Conservation (phyloP, 2,797 vertebrate species). For the Toxotes lorentzi region DNA sequence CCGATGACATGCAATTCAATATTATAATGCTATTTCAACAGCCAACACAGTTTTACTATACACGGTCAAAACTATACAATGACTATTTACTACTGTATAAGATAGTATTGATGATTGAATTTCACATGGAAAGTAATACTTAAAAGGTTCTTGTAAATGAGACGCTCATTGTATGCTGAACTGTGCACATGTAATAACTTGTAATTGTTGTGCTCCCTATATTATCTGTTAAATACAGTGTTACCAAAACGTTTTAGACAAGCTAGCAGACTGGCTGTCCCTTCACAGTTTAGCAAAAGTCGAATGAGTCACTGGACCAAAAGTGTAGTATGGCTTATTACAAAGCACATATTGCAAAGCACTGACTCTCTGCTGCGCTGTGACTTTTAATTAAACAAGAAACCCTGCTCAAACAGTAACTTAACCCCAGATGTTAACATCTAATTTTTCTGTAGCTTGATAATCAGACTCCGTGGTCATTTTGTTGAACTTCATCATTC, state of each 20-base stretch:
- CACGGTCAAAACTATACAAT: background rate
- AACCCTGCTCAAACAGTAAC: conserved; percentile 15
- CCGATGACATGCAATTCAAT: background rate
- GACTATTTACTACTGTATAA: background rate
- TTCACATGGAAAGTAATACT: background rate
- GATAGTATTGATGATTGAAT: background rate
- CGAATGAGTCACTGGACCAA: conserved; percentile 49
- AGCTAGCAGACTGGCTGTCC: conserved; percentile 11
- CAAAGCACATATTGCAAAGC: conserved; percentile 38
- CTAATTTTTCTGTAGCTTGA: conserved; percentile 18
- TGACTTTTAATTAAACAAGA: conserved; percentile 36
- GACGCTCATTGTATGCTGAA: background rate
- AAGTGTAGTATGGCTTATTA: conserved; percentile 35
- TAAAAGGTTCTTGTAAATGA: background rate
- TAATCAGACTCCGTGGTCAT: conserved; percentile 29
- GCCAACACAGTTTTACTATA: background rate
- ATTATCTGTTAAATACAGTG: conserved; percentile 7
- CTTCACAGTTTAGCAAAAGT: conserved; percentile 35
- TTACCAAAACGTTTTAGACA: conserved; percentile 11
- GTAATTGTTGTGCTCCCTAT: background rate
- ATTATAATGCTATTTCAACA: background rate
- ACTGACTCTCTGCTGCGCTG: conserved; percentile 49
- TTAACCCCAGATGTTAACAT: conserved; percentile 35
- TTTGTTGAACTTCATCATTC: conserved; percentile 34
- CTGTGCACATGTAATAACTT: background rate